phyloP scores from a whole-genome alignment of 2,113 vertebrate species.

The Harpagus bidentatus region DNA sequence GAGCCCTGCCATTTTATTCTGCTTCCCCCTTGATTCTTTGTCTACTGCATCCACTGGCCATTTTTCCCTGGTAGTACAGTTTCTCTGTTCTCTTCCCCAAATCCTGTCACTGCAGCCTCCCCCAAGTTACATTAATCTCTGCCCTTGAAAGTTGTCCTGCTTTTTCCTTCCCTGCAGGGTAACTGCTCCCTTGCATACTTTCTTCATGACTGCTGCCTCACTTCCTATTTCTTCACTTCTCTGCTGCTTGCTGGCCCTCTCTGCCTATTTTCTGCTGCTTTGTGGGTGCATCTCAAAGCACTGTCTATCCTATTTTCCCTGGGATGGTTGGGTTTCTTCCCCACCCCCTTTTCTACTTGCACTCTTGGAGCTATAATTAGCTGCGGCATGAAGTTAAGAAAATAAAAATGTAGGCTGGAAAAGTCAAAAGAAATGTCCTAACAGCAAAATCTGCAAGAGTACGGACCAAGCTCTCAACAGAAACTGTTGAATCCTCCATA shows the following conservation, averaged over 20 bases:
- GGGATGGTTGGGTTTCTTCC: neutral
- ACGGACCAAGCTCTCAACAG: neutral
- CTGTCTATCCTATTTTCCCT: neutral
- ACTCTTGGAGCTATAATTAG: neutral
- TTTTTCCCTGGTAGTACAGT: neutral
- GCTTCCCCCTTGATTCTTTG: neutral
- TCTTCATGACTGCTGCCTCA: slow-evolving; percentile 35
- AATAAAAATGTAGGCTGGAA: neutral
- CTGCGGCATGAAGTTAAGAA: neutral
- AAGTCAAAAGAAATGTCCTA: neutral
- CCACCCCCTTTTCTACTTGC: neutral
- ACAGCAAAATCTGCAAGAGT: neutral
- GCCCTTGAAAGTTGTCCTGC: neutral
- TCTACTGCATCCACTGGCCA: neutral
- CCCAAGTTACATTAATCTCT: slow-evolving; percentile 1
- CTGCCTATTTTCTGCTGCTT: neutral
- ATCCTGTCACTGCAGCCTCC: neutral
- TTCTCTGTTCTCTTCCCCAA: neutral
- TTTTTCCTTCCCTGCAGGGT: slow-evolving; percentile 21
- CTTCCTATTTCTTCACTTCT: slow-evolving; percentile 49
- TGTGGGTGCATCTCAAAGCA: neutral
- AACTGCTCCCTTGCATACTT: slow-evolving; percentile 8
- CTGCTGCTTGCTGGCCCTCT: neutral
- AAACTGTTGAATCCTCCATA: neutral
- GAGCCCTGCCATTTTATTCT: neutral